Base-by-base conservation (phyloP, 2,888 invertebrate species). In the Microctonus brassicae region DNA sequence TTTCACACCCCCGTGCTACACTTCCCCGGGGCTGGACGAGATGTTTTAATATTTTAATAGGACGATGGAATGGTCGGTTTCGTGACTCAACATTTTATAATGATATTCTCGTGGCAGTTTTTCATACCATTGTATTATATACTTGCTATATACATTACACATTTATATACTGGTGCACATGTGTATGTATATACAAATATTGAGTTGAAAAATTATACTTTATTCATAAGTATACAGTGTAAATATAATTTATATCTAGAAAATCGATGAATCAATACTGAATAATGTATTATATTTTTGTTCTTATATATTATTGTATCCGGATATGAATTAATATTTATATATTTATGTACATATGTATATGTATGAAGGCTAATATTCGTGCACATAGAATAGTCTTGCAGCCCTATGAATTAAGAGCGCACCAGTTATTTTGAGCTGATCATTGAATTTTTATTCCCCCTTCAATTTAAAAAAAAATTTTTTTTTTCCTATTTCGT, bases 31-130 rank as follows among this genome's bases (percentile, higher is more conserved):
- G 82, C 82, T 82, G 83, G 83, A 84, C 82, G 84, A 84, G 84
- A 84, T 85, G 85, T 86, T 87, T 87, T 86, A 87, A 87, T 87
- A 87, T 86, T 87, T 87, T 86, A 87, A 86, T 85, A 85, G 86
- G 84, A 85, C 84, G 83, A 80, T 81, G 83, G 83, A 83, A 84
- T 83, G 80, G 83, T 83, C 84, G 83, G 84, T 84, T 86, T 83
- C 86, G 86, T 87, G 86, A 87, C 87, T 87, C 82, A 84, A 83
- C 86, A 79, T 83, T 86, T 86, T 83, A 84, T 86, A 87, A 86
- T 87, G 87, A 87, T 87, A 86, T 87, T 86, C 86, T 81, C 84
- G 75, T 77, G 81, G 73, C 68, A 70, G n/a, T n/a, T 67, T 73
- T 70, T 53, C 64, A 42, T 65, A 53, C 63, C 26, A 22, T 34